Base-by-base conservation (phyloP, 2,113 vertebrate genomes). In the Corydoras maculifer region DNA sequence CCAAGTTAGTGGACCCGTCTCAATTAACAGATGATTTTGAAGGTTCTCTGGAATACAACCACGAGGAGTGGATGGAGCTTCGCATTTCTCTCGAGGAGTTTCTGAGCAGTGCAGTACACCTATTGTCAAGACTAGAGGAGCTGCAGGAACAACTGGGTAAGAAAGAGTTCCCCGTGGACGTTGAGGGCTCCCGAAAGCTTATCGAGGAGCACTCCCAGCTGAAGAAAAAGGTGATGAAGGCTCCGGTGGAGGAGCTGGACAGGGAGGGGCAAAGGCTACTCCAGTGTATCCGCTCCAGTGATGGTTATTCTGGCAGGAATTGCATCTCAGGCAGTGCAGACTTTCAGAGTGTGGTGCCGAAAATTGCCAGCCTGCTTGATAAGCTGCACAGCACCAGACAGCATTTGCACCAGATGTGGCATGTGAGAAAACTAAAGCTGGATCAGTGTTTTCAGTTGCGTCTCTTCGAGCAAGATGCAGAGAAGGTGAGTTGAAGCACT, bases 401-500 rank as follows among this genome's bases (percentile, higher is more conserved):
- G 32, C 93, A 97, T 68, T 89, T 99, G 73, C 97, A 98, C 75
- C 97, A 99, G 88, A 94, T 94, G 90, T 99, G 97, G 96, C 96
- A 98, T 0, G 91, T 97, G 30, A 90, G 96, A 76, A 99, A 99
- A 75, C 83, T 98, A 82, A 99, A 98, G 83, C 82, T 99, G 78
- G 97, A 99, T 86, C 97, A 99, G 86, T 99, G 97, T 78, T 99
- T 99, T 82, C 97, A 99, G 84, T 90, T 99, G 18, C 89, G 97
- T 9, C 94, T 99, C 59, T 99, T 98, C 11, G 96, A 98, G 73
- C 96, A 99, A 81, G 97, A 99, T 32, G 97, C 97, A 0, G 95
- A 99, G 82, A 99, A 98, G 92, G 97, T 98, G 87, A 82, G 89
- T 6, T 4, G 35, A 1, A 43, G 7, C 35, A 43, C 35, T 4